Conservation (phyloP, 2,113 vertebrate species). For the Myrmophylax atrothorax region DNA sequence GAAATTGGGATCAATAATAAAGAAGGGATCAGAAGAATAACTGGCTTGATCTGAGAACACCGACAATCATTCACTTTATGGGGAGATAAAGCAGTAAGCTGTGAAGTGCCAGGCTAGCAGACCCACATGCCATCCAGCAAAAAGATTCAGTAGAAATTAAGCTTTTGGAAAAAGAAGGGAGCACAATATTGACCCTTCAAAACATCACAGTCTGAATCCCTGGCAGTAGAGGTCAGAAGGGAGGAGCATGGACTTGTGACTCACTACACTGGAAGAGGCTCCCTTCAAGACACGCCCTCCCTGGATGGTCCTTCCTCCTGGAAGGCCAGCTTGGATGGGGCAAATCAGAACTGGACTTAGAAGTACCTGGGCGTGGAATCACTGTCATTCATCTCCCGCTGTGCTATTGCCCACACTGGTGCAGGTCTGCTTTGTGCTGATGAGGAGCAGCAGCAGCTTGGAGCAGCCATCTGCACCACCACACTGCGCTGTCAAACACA, state of each 20-base stretch:
- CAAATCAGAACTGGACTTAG: neutral
- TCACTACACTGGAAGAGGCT: neutral
- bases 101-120: neutral
- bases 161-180: neutral
- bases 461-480: neutral
- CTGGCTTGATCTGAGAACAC: neutral
- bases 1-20: neutral
- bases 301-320: neutral
- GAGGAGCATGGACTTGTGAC: neutral
- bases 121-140: rapidly evolving
- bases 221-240: neutral
- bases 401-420: neutral
- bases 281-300: neutral
- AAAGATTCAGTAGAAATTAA: neutral
- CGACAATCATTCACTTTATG: neutral
- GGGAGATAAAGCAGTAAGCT: neutral
- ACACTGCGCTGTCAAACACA: neutral
- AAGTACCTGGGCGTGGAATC: rapidly evolving
- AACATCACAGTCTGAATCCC: neutral
- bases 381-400: neutral
- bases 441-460: neutral
- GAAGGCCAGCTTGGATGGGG: neutral
- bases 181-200: neutral
- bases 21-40: neutral
- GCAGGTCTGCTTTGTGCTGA: neutral